Evolutionary conservation across 2,113 vertebrate genomes (phyloP).

Genomic region (Muntiacus reevesi): DNA sequence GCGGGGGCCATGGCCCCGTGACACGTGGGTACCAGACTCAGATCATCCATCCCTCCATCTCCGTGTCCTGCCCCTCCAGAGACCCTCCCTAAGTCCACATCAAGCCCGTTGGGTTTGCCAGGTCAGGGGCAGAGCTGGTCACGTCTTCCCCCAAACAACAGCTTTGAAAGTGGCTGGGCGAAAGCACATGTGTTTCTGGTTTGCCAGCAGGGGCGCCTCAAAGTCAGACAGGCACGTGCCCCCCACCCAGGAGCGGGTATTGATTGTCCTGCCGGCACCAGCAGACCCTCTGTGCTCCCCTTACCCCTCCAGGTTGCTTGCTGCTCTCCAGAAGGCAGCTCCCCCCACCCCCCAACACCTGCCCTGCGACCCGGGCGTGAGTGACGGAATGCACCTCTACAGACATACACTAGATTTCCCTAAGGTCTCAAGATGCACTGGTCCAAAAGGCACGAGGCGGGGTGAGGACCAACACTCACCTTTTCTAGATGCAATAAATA

Average conservation of each 20-base stretch:
- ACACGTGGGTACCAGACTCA: not conserved
- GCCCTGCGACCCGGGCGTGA: accelerated
- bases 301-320: accelerated
- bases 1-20: not conserved
- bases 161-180: not conserved
- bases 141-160: not conserved
- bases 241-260: not conserved
- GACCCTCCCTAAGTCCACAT: not conserved
- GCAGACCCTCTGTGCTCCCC: not conserved
- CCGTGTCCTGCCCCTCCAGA: not conserved
- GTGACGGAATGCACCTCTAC: not conserved
- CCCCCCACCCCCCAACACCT: too few species aligned
- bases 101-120: not conserved
- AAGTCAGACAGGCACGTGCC: not conserved
- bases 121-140: not conserved
- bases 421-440: not conserved
- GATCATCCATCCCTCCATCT: not conserved
- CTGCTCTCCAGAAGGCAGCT: not conserved
- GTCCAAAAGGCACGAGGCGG: accelerated
- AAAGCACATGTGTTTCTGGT: not conserved
- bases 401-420: not conserved
- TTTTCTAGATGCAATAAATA: conserved; percentile 70
- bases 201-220: not conserved
- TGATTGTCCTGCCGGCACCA: too few species aligned
- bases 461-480: conserved; percentile 31